Percentiles rank a stretch among this genome's conserved stretches.
These are phyloP conservation scores for Setipinna tenuifilis DNA, from an alignment of 2,797 vertebrate species.

Conservation along the genomic window DNA sequence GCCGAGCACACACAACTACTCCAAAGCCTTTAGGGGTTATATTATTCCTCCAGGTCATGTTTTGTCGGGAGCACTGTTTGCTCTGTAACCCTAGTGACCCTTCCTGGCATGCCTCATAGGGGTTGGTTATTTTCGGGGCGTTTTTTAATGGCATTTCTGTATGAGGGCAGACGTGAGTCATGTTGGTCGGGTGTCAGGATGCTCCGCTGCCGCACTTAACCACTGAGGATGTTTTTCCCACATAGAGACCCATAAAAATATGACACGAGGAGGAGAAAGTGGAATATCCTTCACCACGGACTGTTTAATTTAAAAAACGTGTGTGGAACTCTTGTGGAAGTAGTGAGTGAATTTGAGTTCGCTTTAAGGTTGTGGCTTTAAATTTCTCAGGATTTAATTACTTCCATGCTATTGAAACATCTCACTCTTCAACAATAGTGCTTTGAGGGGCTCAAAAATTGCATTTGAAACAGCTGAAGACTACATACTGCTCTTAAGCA, in stretches of 20 bases:
- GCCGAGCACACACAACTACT: background rate
- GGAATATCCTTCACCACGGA: background rate
- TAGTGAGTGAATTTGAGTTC: background rate
- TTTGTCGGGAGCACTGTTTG: background rate
- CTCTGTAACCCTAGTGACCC: constrained; percentile 10
- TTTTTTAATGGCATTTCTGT: constrained; percentile 44
- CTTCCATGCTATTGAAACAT: background rate
- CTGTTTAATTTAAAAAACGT: constrained; percentile 15
- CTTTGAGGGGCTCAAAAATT: background rate
- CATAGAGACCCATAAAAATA: constrained; percentile 8
- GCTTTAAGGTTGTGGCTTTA: background rate
- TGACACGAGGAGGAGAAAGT: background rate
- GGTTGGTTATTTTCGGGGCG: constrained; percentile 47
- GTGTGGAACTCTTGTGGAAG: background rate
- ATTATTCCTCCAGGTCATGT: constrained; percentile 14
- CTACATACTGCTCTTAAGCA: background rate
- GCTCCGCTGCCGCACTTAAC: constrained; percentile 59
- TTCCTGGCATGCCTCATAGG: constrained; percentile 36
- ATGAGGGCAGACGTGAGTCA: constrained; percentile 66
- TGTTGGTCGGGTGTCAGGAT: constrained; percentile 66
- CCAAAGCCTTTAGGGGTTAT: background rate
- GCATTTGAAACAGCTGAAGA: background rate
- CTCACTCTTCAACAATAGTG: background rate
- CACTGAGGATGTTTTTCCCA: constrained; percentile 55
- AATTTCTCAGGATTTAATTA: background rate